A percentile compares a stretch with the other conserved stretches of the same genome.
Evolutionary conservation across 2,888 invertebrate genomes (phyloP).

Genomic region (Rotaria magnacalcarata): DNA sequence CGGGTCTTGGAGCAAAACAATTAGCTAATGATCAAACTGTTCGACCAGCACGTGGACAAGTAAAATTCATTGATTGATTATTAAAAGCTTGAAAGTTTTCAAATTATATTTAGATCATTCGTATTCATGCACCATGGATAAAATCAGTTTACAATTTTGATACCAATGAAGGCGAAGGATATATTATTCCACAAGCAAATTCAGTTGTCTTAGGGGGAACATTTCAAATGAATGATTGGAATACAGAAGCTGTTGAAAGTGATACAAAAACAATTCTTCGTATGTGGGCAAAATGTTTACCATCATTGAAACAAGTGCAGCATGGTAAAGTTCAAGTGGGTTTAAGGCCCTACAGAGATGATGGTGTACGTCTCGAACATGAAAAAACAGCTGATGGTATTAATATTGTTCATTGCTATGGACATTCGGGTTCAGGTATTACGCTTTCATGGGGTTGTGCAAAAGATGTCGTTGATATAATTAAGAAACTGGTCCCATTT

Average conservation of each 20-base stretch:
- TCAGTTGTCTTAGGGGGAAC: background rate
- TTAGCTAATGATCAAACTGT: background rate
- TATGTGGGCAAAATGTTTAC: background rate
- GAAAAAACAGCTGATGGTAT: background rate
- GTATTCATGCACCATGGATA: constrained; percentile 19
- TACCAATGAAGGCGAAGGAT: background rate
- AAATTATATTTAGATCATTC: background rate
- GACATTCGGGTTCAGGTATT: background rate
- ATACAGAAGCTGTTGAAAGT: background rate
- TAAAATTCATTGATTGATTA: background rate
- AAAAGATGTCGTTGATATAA: background rate
- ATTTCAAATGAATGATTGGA: constrained; percentile 8
- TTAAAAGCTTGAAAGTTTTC: background rate
- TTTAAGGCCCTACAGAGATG: background rate
- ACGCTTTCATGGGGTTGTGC: constrained; percentile 8
- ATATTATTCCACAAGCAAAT: background rate
- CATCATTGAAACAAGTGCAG: background rate
- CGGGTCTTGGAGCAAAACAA: background rate
- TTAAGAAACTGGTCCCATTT: background rate
- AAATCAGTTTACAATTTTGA: background rate
- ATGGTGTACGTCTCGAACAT: background rate
- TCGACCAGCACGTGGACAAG: constrained; percentile 11
- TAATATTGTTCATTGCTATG: background rate
- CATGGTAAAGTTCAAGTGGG: background rate
- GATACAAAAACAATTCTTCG: background rate